Evolutionary conservation across 2,888 invertebrate species (phyloP), one percentile per base, ranked within the genome.

Genomic region (Andrena trimmerana): DNA sequence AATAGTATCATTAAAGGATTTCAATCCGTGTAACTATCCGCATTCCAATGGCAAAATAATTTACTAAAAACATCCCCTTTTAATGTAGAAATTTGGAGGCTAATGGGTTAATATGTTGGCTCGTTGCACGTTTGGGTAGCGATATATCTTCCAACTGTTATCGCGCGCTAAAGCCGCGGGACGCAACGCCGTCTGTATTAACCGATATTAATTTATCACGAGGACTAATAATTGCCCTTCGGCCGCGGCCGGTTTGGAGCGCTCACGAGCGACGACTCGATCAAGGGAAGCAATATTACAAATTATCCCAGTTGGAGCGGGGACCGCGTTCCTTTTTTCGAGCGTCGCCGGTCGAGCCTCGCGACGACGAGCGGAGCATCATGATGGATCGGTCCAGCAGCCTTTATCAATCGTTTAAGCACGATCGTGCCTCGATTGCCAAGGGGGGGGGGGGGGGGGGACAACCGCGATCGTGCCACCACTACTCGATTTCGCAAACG

Each of bases 381-480:
- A 89, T 91, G 91, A 91, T 90, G 90, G 90, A 91, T 91, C 85
- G 88, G 82, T 80, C 74, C 81, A 85, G 87, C 87, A 89, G 90
- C 89, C 90, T 89, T 91, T 91, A 91, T 91, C 89, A 89, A 83
- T 88, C 89, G 85, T 87, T 85, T 89, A 86, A 84, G 81, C 89
- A 77, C 83, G 85, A 83, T 88, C 89, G 85, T 88, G 85, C 78
- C 80, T 81, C 81, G 86, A 86, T 87, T 86, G 79, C 70, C 82
- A 80, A 88, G 78, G 20, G 20, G 20, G 20, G 20, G 62, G 77
- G 42, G 27, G 2, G 62, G 75, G 13, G 36, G 42, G 16, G 52
- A 27, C 24, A 24, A 27, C 75, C 78, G 68, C 20, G 62, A 33
- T 8, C 66, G 50, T 60, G 57, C 72, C 66, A 63, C 63, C 63